Conservation (phyloP, 2,888 invertebrate species). For the Ophion slaviceki region DNA sequence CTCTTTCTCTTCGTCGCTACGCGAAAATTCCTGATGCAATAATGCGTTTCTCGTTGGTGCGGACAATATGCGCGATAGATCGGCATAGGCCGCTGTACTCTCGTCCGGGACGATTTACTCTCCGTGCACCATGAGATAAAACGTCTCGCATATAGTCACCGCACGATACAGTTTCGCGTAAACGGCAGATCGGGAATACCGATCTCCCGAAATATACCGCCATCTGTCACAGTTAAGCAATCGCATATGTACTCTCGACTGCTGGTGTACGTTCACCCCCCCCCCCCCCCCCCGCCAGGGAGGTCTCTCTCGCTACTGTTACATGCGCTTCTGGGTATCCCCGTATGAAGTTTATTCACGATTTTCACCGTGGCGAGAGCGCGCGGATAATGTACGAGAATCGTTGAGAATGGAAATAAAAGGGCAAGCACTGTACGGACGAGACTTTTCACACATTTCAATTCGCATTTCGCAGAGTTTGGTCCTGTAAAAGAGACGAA, state of each 20-base stretch:
- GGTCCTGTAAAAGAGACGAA: too few relatives aligned
- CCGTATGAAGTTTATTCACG: conserved; percentile 33
- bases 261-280: not conserved
- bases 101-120: conserved; percentile 38
- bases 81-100: conserved; percentile 1
- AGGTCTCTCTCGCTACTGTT: conserved; percentile 1
- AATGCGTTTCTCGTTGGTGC: conserved; percentile 21
- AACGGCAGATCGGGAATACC: conserved; percentile 70
- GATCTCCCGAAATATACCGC: conserved; percentile 74
- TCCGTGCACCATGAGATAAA: conserved; percentile 50
- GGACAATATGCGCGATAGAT: conserved; percentile 43
- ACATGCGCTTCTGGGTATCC: conserved; percentile 30
- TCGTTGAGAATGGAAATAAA: conserved; percentile 51
- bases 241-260: not conserved
- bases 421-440: conserved; percentile 27
- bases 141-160: conserved; percentile 50
- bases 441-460: conserved; percentile 57
- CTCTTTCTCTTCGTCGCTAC: conserved; percentile 38
- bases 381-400: conserved; percentile 30
- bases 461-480: conserved; percentile 23
- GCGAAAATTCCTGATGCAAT: conserved; percentile 54
- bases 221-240: conserved; percentile 62
- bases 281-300: not conserved
- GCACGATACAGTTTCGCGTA: conserved; percentile 43
- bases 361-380: conserved; percentile 17